These are phyloP conservation scores for Bolborhynchus lineola DNA, from an alignment of 2,113 vertebrate genomes.

Conservation along the genomic window DNA sequence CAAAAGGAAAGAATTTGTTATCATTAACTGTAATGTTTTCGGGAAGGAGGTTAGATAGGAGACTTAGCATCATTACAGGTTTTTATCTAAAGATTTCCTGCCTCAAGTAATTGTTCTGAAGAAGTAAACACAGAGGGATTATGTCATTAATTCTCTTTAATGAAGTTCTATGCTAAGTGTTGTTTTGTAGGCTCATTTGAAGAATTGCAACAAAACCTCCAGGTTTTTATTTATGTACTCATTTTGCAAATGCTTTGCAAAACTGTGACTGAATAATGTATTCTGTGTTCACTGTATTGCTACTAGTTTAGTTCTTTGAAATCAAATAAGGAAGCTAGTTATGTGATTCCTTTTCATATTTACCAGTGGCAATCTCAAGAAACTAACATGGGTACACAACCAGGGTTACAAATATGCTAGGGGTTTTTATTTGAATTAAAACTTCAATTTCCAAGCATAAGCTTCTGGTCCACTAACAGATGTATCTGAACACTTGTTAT, in stretches of 20 bases:
- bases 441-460: background rate
- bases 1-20: conserved; percentile 53
- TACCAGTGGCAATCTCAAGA: background rate
- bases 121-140: conserved; percentile 21
- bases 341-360: background rate
- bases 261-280: background rate
- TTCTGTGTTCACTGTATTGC: background rate
- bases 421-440: background rate
- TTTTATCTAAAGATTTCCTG: conserved; percentile 68
- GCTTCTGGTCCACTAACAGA: background rate
- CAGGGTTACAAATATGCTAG: background rate
- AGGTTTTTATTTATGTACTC: background rate
- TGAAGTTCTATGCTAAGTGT: background rate
- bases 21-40: conserved; percentile 57
- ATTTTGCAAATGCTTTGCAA: background rate
- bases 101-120: conserved; percentile 50
- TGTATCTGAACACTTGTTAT: background rate
- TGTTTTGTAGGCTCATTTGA: conserved; percentile 9
- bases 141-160: conserved; percentile 45
- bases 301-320: background rate
- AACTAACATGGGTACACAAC: background rate
- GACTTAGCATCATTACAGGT: conserved; percentile 56
- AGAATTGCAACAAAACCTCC: background rate
- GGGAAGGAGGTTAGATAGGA: conserved; percentile 53
- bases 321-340: background rate